phyloP scores from a whole-genome alignment of 30 jellyfish, hydroid and myxozoan genomes.

The Cassiopea xamachana region DNA sequence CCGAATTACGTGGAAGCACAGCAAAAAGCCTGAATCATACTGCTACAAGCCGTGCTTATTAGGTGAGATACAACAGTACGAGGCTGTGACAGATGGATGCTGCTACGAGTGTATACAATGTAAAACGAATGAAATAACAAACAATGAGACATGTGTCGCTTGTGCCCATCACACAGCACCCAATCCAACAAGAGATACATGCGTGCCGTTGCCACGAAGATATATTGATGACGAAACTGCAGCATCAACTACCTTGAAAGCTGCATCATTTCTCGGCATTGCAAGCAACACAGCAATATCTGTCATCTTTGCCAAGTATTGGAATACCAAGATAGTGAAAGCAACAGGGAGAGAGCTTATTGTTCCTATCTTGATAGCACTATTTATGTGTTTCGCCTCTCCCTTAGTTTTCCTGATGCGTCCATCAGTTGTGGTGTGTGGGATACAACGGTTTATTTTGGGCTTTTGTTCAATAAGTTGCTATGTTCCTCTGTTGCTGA shows the following conservation, averaged over 20 bases:
- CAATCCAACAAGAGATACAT: background rate
- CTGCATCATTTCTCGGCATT: constrained; percentile 33
- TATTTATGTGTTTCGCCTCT: constrained; percentile 67
- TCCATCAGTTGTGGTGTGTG: constrained; percentile 65
- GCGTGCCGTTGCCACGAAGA: constrained; percentile 26
- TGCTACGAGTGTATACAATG: background rate
- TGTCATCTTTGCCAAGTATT: constrained; percentile 13
- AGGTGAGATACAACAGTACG: background rate
- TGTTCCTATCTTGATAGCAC: constrained; percentile 58
- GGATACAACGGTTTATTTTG: constrained; percentile 65
- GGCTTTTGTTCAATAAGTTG: constrained; percentile 85
- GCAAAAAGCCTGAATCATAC: constrained; percentile 22
- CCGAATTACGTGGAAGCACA: background rate
- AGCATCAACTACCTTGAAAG: background rate
- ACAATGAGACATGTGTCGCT: background rate
- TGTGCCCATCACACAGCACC: background rate
- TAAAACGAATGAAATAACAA: background rate
- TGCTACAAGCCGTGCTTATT: constrained; percentile 59
- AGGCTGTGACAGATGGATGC: background rate
- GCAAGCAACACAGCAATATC: constrained; percentile 37
- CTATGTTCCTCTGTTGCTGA: constrained; percentile 88
- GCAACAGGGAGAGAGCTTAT: constrained; percentile 72
- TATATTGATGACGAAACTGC: background rate
- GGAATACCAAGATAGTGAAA: constrained; percentile 55
- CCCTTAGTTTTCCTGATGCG: constrained; percentile 50